Evolutionary conservation across 2,797 vertebrate species (phyloP), one percentile per base, ranked within the genome.

Genomic region (Halcyon leucocephala): DNA sequence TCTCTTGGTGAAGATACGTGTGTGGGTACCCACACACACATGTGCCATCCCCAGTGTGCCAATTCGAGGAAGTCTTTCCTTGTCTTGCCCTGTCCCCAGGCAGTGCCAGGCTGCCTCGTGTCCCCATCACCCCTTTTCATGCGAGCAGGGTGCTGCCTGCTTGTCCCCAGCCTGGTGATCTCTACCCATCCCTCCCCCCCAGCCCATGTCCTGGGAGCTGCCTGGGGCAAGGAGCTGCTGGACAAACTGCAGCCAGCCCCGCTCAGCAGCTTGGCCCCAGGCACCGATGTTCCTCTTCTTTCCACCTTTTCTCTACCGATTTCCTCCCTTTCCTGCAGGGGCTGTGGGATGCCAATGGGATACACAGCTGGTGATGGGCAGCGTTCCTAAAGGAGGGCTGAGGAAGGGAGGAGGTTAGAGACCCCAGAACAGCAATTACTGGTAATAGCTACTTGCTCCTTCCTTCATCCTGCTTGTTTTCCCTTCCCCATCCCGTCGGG

Each of bases 91-190:
- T 18, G 26, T 12, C 29, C 49, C 26, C 65, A 18, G n/a, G 80
- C 22, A 33, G 14, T 10, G 39, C 62, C 55, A 61, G 61, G 42
- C 48, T 78, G 78, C 33, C 57, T 25, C 2, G 0, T 26, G 57
- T 29, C 49, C 0, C 0, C 21, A 31, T 10, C 12, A 21, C 6
- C 17, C 33, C 25, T 1, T 7, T 42, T 25, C 0, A 12, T 65
- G 31, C 4, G 9, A 35, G 19, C 26, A 76, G 78, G 46, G 21
- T 14, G 21, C 19, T 66, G 52, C 60, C 44, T 37, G 44, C 44
- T 37, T 29, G 57, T 12, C 31, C 31, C 51, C 64, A 54, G 51
- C 57, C 49, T 51, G 0, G 54, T 51, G 0, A 1, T 12, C 4
- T 2, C 4, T 2, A 7, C 5, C 20, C 74, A 14, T 0, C 3